Evolutionary conservation across 2,797 vertebrate genomes (phyloP).

Genomic region (Anguilla megastoma): DNA sequence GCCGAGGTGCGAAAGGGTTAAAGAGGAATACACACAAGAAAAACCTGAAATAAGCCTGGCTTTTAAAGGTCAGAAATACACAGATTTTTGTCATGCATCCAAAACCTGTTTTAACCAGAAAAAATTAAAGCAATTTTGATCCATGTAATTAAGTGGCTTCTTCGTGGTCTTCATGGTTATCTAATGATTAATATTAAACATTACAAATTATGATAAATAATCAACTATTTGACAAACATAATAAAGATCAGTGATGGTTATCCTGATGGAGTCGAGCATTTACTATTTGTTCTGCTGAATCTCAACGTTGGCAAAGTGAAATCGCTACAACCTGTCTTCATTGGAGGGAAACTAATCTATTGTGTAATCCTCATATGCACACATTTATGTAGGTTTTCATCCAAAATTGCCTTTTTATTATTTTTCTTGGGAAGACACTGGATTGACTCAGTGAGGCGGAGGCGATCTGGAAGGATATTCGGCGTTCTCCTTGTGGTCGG

Average conservation of each 20-base stretch:
- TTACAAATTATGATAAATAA: background rate
- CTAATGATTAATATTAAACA: background rate
- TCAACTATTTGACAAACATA: background rate
- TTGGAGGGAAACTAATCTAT: background rate
- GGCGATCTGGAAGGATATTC: constrained; percentile 82
- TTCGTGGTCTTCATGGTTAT: background rate
- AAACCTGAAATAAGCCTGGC: background rate
- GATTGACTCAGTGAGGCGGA: background rate
- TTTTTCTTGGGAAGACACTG: no score
- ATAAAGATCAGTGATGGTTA: background rate
- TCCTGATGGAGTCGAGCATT: background rate
- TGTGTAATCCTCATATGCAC: background rate
- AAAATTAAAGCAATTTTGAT: background rate
- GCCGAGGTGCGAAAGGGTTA: constrained; percentile 73
- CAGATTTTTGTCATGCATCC: background rate
- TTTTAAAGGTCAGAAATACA: background rate
- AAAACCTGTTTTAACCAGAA: background rate
- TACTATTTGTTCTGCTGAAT: background rate
- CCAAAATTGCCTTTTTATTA: no score
- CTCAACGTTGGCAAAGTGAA: background rate
- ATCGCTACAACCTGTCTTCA: background rate
- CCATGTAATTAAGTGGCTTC: background rate
- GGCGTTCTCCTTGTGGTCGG: constrained; percentile 78
- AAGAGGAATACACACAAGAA: constrained; percentile 61
- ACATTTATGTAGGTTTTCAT: background rate